Evolutionary conservation across 2,797 vertebrate species (phyloP).

Genomic region (Apogon talboti): DNA sequence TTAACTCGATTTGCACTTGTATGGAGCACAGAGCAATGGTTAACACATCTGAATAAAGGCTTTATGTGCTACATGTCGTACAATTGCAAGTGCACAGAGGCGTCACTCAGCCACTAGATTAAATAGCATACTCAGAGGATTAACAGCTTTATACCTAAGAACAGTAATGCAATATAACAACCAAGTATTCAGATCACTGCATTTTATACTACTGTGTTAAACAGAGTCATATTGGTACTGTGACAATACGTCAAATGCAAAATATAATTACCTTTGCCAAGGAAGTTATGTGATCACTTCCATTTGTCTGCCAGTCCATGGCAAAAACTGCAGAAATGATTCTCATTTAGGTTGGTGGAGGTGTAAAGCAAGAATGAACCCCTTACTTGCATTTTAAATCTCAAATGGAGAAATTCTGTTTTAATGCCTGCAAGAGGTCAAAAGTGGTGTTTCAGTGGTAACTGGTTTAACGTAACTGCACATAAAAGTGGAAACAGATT

Average conservation of each 20-base stretch:
- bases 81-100: conserved; percentile 73
- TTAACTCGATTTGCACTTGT: conserved; percentile 86
- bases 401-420: too few relatives aligned
- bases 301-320: too few relatives aligned
- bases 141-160: conserved; percentile 71
- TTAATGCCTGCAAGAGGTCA: too few relatives aligned
- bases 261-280: not conserved
- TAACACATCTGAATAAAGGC: conserved; percentile 81
- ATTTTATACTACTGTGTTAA: conserved; percentile 32
- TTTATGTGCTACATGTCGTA: conserved; percentile 68
- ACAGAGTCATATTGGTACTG: conserved; percentile 19
- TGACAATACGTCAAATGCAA: not conserved
- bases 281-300: not conserved
- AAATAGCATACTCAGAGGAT: conserved; percentile 75
- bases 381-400: too few relatives aligned
- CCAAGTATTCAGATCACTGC: conserved; percentile 57
- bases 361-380: too few relatives aligned
- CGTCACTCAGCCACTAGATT: conserved; percentile 77
- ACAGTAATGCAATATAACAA: conserved; percentile 58
- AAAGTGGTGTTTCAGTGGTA: too few relatives aligned
- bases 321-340: too few relatives aligned
- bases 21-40: conserved; percentile 77
- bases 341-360: too few relatives aligned
- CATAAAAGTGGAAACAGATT: too few relatives aligned
- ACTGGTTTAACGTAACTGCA: too few relatives aligned